Percentiles rank a stretch among this genome's conserved stretches.
These are phyloP conservation scores for Acanthurus tractus DNA, from an alignment of 2,797 vertebrate genomes.

Conservation along the genomic window DNA sequence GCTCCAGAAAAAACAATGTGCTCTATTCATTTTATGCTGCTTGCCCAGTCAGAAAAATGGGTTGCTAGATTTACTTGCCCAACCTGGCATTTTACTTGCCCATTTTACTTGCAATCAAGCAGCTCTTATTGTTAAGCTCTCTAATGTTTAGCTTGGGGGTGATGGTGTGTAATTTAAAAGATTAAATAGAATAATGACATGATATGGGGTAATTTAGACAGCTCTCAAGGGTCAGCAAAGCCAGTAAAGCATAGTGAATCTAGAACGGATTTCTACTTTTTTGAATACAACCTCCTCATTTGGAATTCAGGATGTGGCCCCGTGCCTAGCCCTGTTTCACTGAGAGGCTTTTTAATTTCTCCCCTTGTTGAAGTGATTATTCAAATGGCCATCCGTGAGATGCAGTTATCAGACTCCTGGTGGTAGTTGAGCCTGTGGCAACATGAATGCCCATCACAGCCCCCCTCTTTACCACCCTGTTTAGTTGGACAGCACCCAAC, in stretches of 20 bases:
- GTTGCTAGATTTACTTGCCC: too few species aligned
- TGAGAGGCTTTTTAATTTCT: conserved; percentile 85
- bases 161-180: conserved; percentile 29
- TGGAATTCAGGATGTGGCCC: conserved; percentile 79
- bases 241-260: conserved; percentile 43
- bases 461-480: conserved; percentile 50
- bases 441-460: conserved; percentile 74
- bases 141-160: conserved; percentile 3
- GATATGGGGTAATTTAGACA: conserved; percentile 55
- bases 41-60: too few species aligned
- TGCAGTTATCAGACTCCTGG: conserved; percentile 85
- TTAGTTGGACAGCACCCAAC: conserved; percentile 77
- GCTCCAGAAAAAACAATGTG: too few species aligned
- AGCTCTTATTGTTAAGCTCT: too few species aligned
- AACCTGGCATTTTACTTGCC: too few species aligned
- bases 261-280: conserved; percentile 59
- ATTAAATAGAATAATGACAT: conserved; percentile 43
- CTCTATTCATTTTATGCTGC: too few species aligned
- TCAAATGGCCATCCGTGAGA: conserved; percentile 86
- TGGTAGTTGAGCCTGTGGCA: conserved; percentile 83
- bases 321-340: conserved; percentile 77
- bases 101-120: too few species aligned
- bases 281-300: conserved; percentile 77
- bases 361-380: conserved; percentile 88
- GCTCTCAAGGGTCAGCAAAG: conserved; percentile 57